Percentiles rank a stretch among this genome's conserved stretches.
Conservation (phyloP, 1,140 invertebrate genomes). For the Ectropis grisescens region DNA sequence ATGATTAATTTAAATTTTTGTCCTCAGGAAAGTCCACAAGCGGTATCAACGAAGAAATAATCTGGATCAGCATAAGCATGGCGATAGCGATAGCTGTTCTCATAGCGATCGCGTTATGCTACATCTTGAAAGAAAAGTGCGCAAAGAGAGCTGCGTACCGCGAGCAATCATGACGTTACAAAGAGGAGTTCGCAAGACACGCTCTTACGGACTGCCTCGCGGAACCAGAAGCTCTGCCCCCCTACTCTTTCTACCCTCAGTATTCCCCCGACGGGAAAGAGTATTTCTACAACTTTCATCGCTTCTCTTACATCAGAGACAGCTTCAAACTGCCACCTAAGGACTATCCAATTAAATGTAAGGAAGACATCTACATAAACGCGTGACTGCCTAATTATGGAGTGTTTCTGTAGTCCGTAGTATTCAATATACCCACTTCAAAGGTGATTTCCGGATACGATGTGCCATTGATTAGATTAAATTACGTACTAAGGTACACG, state of each 20-base stretch:
- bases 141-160: constrained; percentile 80
- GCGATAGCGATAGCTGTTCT: constrained; percentile 84
- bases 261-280: constrained; percentile 57
- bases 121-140: constrained; percentile 83
- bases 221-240: constrained; percentile 41
- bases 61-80: constrained; percentile 89
- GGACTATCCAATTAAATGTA: constrained; percentile 33
- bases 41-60: constrained; percentile 88
- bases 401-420: too few species aligned
- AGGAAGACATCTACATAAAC: constrained; percentile 51
- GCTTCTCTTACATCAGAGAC: constrained; percentile 50
- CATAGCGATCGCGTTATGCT: constrained; percentile 84
- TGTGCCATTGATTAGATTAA: too few species aligned
- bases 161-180: constrained; percentile 76
- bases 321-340: constrained; percentile 55
- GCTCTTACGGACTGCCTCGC: constrained; percentile 51
- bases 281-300: constrained; percentile 61
- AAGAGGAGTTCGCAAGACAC: constrained; percentile 57
- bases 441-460: too few species aligned
- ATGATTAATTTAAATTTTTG: too few species aligned
- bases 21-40: constrained; percentile 82
- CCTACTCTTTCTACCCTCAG: constrained; percentile 57
- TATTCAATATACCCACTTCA: too few species aligned
- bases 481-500: too few species aligned
- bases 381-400: too few species aligned